Evolutionary conservation across 1,140 invertebrate species (phyloP).

Genomic region (Rhagoletis pomonella): DNA sequence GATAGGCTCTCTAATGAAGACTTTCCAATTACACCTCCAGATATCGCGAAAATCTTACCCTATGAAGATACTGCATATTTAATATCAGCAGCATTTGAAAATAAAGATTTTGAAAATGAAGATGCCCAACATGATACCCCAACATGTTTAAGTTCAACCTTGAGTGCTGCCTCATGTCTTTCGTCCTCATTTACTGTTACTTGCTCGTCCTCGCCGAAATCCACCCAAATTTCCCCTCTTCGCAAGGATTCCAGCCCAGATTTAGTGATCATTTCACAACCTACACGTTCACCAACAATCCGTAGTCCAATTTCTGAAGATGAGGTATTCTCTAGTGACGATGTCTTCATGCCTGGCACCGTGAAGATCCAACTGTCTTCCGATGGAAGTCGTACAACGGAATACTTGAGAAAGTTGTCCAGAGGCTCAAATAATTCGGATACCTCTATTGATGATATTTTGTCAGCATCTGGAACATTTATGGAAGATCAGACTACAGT

Average conservation of each 20-base stretch:
- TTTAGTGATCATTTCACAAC: slow-evolving; percentile 78
- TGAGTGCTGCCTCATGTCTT: slow-evolving; percentile 77
- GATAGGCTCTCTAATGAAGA: slow-evolving; percentile 61
- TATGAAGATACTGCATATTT: slow-evolving; percentile 72
- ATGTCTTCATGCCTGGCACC: slow-evolving; percentile 79
- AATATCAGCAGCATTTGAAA: slow-evolving; percentile 70
- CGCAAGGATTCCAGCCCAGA: slow-evolving; percentile 66
- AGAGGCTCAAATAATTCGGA: slow-evolving; percentile 80
- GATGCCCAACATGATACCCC: slow-evolving; percentile 66
- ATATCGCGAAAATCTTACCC: slow-evolving; percentile 68
- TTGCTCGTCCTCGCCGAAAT: slow-evolving; percentile 67
- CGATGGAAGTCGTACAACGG: slow-evolving; percentile 70
- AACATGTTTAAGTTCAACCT: slow-evolving; percentile 77
- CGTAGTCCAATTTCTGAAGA: slow-evolving; percentile 80
- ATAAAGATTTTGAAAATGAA: slow-evolving; percentile 68
- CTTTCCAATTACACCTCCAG: slow-evolving; percentile 59
- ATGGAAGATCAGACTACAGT: slow-evolving; percentile 72
- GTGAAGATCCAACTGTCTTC: slow-evolving; percentile 77
- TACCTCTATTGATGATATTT: slow-evolving; percentile 78
- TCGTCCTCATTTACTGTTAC: slow-evolving; percentile 70
- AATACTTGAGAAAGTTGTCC: slow-evolving; percentile 76
- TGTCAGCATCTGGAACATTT: slow-evolving; percentile 74
- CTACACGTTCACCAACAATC: slow-evolving; percentile 76
- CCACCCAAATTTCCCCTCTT: slow-evolving; percentile 56
- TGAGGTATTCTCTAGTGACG: slow-evolving; percentile 79